These are phyloP conservation scores for Meloidogyne exigua DNA, from an alignment of 1,140 invertebrate genomes.

Conservation along the genomic window DNA sequence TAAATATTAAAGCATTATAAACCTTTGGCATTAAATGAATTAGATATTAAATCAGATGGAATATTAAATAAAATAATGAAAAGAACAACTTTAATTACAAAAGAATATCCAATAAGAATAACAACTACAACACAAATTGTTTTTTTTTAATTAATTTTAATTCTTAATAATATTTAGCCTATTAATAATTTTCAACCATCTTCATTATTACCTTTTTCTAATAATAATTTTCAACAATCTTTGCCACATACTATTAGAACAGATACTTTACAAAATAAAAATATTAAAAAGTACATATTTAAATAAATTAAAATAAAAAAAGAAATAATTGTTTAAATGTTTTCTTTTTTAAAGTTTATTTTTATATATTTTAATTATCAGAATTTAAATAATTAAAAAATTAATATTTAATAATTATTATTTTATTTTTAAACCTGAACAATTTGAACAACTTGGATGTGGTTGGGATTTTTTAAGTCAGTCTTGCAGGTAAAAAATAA, in stretches of 20 bases:
- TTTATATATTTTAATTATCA: not conserved
- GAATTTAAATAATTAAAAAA: not conserved
- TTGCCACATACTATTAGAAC: not conserved
- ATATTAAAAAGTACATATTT: conserved; percentile 1
- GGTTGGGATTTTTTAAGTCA: conserved; percentile 33
- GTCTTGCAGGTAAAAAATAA: conserved; percentile 29
- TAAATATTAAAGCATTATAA: not conserved
- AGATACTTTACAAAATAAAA: not conserved
- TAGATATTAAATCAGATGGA: conserved; percentile 37
- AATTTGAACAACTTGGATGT: conserved; percentile 41
- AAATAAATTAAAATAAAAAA: no score
- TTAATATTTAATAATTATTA: conserved; percentile 3
- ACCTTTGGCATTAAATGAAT: conserved; percentile 19
- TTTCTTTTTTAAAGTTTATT: no score
- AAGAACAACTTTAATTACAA: conserved; percentile 32
- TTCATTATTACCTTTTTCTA: conserved; percentile 8
- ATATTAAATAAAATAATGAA: conserved; percentile 27
- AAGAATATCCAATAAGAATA: conserved; percentile 17
- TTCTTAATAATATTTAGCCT: no score
- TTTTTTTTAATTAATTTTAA: conserved; percentile 18
- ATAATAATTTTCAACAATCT: not conserved
- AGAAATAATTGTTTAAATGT: no score
- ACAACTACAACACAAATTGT: conserved; percentile 16
- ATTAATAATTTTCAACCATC: not conserved
- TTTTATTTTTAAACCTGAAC: conserved; percentile 21